Evolutionary conservation across 2,797 vertebrate species (phyloP), one percentile per base, ranked within the genome.

Genomic region (Salarias fasciatus): DNA sequence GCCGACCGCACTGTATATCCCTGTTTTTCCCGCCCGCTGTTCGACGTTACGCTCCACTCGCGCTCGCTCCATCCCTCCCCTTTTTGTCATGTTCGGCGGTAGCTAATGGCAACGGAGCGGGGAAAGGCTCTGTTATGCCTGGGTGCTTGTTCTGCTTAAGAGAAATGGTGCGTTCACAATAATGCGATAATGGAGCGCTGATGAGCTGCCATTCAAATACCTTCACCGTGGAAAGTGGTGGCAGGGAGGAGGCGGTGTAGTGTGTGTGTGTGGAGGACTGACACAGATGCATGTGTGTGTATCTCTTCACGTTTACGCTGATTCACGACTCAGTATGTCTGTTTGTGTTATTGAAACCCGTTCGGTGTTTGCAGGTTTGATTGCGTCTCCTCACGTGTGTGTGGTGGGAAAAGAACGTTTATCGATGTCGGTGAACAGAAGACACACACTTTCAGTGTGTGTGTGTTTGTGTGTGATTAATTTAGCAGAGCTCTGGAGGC

Each of bases 131-230:
- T 9, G 58, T 75, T 58, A 29, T 43, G 66, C 53, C 12, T 36
- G 43, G 45, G 67, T 72, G 75, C 65, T 54, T 52, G 53, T 64
- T 53, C 58, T 59, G 65, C 74, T 79, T 62, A 63, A 84, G 70
- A 65, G 52, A 63, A 77, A 70, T 29, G 56, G 37, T 35, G 55
- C 44, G 4, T 59, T 68, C 13, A 11, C 50, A 58, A 48, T 72
- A 63, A 63, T 53, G 40, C 18, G n/a, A 79, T 82, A 82, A 80
- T 58, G n/a, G 63, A 5, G 41, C 74, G 59, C 44, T 82, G 82
- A 86, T 82, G 69, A 78, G 71, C 63, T 72, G 73, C 63, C 78
- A 69, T 36, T 82, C 76, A 81, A 53, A 68, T 18, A 6, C 14
- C 57, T 35, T 53, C 10, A 5, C 63, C n/a, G 46, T 63, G 47